Base-by-base conservation (phyloP, 2,888 invertebrate genomes). In the Pristionchus exspectatus region DNA sequence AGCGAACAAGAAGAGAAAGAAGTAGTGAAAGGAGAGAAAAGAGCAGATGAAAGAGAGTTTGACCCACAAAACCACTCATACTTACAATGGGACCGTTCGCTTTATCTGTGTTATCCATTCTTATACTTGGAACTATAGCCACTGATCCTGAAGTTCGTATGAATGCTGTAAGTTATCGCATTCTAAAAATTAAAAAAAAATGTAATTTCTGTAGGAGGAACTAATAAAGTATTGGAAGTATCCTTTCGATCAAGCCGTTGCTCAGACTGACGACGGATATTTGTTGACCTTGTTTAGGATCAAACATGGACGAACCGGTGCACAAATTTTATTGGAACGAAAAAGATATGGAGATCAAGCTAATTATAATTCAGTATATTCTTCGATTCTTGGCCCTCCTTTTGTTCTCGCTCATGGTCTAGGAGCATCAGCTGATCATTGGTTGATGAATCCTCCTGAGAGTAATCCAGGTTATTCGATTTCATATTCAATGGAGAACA, bases 331-430 rank as follows among this genome's bases (percentile, higher is more conserved):
- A 18, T 38, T 10, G 16, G 14, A 27, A 24, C 69, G 14, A 4
- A 27, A 38, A 18, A 33, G n/a, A 1, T 38, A 1, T 38, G 33
- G 10, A 74, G 12, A 54, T 9, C 3, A 83, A 14, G 9, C n/a
- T n/a, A n/a, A n/a, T n/a, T n/a, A n/a, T 5, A 69, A 33, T 74
- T 16, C 16, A 74, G 74, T 33, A 18, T 33, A 38, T 2, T 74
- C 69, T 30, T 24, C 33, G 7, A n/a, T 33, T 74, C 10, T 24
- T 3, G 74, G 85, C 2, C 44, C 69, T 66, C 87, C 87, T 24
- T 69, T 87, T 12, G 24, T 87, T 24, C 87, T 87, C 4, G 87
- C 87, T 21, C 87, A 87, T n/a, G 87, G 87, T 16, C 50, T 87
- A 1, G 87, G 69, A n/a, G 87, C 87, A 10, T 69, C 69, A 10